phyloP scores from a whole-genome alignment of 2,888 invertebrate species.

The Epirrhoe alternata region DNA sequence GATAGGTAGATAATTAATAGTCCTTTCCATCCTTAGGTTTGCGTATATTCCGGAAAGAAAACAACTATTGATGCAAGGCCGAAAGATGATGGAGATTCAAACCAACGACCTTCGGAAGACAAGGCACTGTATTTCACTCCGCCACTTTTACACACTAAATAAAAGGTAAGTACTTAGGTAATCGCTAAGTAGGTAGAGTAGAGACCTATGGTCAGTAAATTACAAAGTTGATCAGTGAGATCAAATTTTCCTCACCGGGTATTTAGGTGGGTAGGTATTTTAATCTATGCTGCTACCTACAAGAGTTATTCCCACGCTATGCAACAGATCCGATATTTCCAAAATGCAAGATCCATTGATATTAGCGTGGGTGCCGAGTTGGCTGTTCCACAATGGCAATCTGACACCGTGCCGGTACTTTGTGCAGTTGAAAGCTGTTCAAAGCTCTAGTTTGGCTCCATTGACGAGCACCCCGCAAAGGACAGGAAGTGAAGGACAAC shows the following conservation, averaged over 20 bases:
- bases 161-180: too few relatives aligned
- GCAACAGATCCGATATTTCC: slow-evolving; percentile 35
- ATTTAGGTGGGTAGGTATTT: not conserved
- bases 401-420: slow-evolving; percentile 73
- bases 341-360: slow-evolving; percentile 42
- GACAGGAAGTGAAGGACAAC: slow-evolving; percentile 82
- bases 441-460: slow-evolving; percentile 52
- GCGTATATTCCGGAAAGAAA: too few relatives aligned
- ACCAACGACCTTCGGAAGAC: too few relatives aligned
- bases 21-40: too few relatives aligned
- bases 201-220: too few relatives aligned
- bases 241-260: not conserved
- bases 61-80: too few relatives aligned
- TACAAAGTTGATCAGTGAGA: too few relatives aligned
- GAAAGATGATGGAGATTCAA: too few relatives aligned
- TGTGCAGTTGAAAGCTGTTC: slow-evolving; percentile 56
- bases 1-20: too few relatives aligned
- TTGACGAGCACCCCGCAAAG: slow-evolving; percentile 66
- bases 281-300: not conserved
- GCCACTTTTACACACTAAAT: too few relatives aligned
- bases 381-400: slow-evolving; percentile 69
- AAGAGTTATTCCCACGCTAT: slow-evolving; percentile 41
- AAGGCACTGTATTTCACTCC: too few relatives aligned
- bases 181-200: too few relatives aligned
- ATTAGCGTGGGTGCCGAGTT: slow-evolving; percentile 73